phyloP scores from a whole-genome alignment of 92 coral and sea anemone genomes.

The Pocillopora grandis region DNA sequence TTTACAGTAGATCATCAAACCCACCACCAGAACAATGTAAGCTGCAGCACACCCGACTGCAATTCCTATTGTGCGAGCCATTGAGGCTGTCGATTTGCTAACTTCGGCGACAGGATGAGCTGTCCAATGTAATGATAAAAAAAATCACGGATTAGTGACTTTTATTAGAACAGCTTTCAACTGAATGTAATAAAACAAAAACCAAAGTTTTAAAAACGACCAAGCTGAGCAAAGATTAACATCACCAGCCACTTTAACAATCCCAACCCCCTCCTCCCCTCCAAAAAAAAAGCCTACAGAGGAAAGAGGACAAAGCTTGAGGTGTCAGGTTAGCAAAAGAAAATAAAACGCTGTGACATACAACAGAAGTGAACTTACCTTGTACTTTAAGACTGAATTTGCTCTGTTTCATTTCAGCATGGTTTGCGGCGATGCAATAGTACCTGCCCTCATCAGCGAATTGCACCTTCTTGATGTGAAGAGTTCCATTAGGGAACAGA shows the following conservation, averaged over 20 bases:
- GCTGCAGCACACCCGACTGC: constrained; percentile 99
- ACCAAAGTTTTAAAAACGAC: no score
- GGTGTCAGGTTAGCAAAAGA: no score
- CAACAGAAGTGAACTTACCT: constrained; percentile 19
- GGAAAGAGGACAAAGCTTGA: no score
- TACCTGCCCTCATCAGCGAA: constrained; percentile 62
- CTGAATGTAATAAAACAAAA: no score
- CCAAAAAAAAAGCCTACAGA: no score
- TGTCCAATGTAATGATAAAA: neutral
- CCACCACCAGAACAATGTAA: constrained; percentile 93
- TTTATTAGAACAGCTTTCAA: no score
- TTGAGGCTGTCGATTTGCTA: constrained; percentile 33
- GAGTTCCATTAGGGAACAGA: constrained; percentile 62
- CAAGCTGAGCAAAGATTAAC: no score
- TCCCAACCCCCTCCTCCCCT: no score
- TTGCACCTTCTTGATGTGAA: constrained; percentile 58
- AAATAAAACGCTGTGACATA: no score
- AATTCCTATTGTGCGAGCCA: constrained; percentile 95
- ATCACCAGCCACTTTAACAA: no score
- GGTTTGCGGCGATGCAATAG: constrained; percentile 78
- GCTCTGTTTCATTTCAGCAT: constrained; percentile 52
- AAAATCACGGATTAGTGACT: no score
- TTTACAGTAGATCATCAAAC: constrained; percentile 96
- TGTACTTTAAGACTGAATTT: constrained; percentile 57
- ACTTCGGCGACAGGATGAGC: neutral